phyloP scores from a whole-genome alignment of 2,113 vertebrate species.

The Odocoileus hemionus region DNA sequence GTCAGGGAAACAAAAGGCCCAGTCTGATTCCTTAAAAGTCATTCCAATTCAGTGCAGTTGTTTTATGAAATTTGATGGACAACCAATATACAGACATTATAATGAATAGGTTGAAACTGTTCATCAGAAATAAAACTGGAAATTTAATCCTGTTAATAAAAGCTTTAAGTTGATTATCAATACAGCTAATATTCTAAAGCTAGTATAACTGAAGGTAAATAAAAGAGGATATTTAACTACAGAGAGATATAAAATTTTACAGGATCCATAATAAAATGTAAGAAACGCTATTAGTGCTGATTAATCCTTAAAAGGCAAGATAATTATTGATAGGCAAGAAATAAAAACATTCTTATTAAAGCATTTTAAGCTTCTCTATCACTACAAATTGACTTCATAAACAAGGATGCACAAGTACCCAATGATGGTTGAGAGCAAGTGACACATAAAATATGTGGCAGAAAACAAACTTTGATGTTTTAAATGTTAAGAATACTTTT shows the following conservation, averaged over 20 bases:
- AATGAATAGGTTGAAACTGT: not conserved
- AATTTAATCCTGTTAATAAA: slow-evolving; percentile 11
- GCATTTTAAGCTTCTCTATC: not conserved
- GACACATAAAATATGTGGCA: not conserved
- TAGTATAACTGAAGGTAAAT: not conserved
- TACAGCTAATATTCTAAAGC: slow-evolving; percentile 1
- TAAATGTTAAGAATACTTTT: not conserved
- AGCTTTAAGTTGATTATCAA: not conserved
- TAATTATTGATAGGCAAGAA: not conserved
- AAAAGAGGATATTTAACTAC: not conserved
- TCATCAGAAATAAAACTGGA: not conserved
- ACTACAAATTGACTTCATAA: not conserved
- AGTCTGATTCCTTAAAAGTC: not conserved
- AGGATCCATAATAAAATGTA: not conserved
- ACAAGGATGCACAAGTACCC: not conserved
- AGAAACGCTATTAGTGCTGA: not conserved
- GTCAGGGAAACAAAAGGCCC: not conserved
- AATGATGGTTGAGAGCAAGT: not conserved
- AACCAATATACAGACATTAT: not conserved
- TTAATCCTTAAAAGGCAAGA: not conserved
- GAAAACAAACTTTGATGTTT: not conserved
- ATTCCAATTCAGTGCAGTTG: not conserved
- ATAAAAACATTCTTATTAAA: not conserved
- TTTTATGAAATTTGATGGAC: not conserved
- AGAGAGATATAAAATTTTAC: not conserved